Evolutionary conservation across 2,888 invertebrate genomes (phyloP).

Genomic region (Nymphalis urticae): DNA sequence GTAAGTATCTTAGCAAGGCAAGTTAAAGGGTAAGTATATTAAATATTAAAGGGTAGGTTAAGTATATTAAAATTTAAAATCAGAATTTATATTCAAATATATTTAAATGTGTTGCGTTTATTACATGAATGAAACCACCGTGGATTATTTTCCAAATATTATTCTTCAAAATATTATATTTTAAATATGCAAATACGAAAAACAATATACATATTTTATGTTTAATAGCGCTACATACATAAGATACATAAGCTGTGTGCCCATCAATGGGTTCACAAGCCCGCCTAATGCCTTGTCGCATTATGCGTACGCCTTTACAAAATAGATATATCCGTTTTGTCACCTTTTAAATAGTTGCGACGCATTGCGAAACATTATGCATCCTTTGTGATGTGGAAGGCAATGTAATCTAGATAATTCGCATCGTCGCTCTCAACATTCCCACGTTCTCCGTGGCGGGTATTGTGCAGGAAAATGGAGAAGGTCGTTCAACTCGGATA

Average conservation of each 20-base stretch:
- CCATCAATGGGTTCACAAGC: background rate
- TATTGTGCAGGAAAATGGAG: conserved; percentile 41
- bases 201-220: background rate
- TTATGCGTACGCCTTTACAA: conserved; percentile 19
- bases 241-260: background rate
- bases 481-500: conserved; percentile 35
- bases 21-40: no score
- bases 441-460: conserved; percentile 45
- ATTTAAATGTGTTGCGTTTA: no score
- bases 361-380: conserved; percentile 42
- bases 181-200: no score
- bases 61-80: no score
- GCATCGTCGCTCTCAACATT: conserved; percentile 41
- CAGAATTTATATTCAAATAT: no score
- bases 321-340: conserved; percentile 29
- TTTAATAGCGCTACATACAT: background rate
- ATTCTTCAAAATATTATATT: no score
- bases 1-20: no score
- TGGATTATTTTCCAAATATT: no score
- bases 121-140: no score
- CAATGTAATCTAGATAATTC: conserved; percentile 46
- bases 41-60: no score
- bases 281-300: conserved; percentile 2
- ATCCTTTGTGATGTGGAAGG: conserved; percentile 40
- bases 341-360: conserved; percentile 40